These are phyloP conservation scores for Psilanteris sp. DNA, from an alignment of 1,140 invertebrate genomes.

Conservation along the genomic window DNA sequence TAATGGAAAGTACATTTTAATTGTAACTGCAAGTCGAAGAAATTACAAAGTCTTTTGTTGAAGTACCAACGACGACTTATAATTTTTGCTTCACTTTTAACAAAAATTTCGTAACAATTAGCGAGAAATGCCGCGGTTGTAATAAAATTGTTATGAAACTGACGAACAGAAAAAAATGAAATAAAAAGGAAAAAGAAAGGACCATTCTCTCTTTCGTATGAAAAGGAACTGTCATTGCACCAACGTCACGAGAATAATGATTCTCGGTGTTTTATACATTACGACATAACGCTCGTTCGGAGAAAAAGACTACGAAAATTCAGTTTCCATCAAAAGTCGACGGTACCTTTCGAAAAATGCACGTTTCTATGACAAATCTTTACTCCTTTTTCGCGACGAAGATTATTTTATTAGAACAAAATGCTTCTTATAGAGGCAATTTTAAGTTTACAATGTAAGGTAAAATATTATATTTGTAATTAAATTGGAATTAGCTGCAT, in stretches of 20 bases:
- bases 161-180: background rate
- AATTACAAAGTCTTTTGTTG: conserved; percentile 31
- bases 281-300: conserved; percentile 19
- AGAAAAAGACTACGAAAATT: conserved; percentile 41
- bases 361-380: conserved; percentile 5
- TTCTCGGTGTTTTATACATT: conserved; percentile 32
- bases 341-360: conserved; percentile 12
- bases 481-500: no score
- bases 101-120: conserved; percentile 27
- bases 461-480: no score
- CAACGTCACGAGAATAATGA: conserved; percentile 34
- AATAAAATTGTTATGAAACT: conserved; percentile 5
- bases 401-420: no score
- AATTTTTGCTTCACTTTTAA: conserved; percentile 2
- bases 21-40: conserved; percentile 26
- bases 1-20: conserved; percentile 51
- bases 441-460: no score
- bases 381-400: conserved; percentile 8
- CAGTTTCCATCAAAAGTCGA: conserved; percentile 38
- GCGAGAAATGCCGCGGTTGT: background rate
- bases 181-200: background rate
- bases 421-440: no score
- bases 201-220: conserved; percentile 4
- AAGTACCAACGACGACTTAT: conserved; percentile 9
- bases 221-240: conserved; percentile 25